A percentile compares a stretch with the other conserved stretches of the same genome.
These are phyloP conservation scores for Perca flavescens DNA, from an alignment of 2,113 vertebrate species.

Conservation along the genomic window DNA sequence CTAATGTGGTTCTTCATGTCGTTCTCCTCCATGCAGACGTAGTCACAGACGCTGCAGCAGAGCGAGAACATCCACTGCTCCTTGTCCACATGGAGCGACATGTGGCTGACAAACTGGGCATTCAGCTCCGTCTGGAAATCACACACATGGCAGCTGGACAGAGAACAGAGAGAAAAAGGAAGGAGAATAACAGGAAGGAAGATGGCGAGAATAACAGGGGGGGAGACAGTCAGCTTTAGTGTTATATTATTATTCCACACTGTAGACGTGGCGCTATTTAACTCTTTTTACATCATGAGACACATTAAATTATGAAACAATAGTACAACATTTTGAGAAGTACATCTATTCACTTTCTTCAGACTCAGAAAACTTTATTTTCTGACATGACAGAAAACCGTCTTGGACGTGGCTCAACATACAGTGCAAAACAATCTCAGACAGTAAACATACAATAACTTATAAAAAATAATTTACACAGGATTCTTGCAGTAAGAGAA, in stretches of 20 bases:
- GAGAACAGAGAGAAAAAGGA: constrained; percentile 65
- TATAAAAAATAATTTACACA: too few relatives aligned
- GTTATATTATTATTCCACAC: constrained; percentile 40
- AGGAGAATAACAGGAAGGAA: constrained; percentile 40
- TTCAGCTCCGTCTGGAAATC: constrained; percentile 99
- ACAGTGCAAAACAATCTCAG: too few relatives aligned
- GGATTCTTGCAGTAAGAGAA: background rate
- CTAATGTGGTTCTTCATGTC: constrained; percentile 96
- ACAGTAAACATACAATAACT: too few relatives aligned
- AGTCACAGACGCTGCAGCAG: constrained; percentile 95
- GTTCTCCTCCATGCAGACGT: constrained; percentile 95
- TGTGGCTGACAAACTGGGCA: constrained; percentile 99
- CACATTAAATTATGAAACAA: background rate
- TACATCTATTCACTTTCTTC: background rate
- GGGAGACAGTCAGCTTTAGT: constrained; percentile 46
- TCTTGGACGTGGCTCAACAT: too few relatives aligned
- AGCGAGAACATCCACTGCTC: constrained; percentile 99
- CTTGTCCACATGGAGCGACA: constrained; percentile 99
- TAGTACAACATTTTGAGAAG: background rate
- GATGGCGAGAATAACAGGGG: constrained; percentile 41
- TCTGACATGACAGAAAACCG: too few relatives aligned
- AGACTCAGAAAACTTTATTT: too few relatives aligned
- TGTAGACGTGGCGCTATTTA: constrained; percentile 8
- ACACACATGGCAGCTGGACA: constrained; percentile 95
- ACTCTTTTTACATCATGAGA: constrained; percentile 7